Evolutionary conservation across 1,140 invertebrate genomes (phyloP).

Genomic region (Euura saliciscinereae): DNA sequence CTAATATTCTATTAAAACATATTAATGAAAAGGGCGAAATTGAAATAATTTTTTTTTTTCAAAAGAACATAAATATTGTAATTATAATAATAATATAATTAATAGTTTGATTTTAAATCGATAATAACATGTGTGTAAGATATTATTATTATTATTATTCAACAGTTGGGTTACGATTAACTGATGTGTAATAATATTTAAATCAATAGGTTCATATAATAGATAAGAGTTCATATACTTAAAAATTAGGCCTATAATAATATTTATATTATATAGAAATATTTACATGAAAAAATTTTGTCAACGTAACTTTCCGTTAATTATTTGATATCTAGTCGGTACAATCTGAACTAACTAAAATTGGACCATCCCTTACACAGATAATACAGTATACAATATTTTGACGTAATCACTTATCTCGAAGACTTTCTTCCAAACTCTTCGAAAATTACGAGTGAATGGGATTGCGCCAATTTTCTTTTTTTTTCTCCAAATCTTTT

Average conservation of each 20-base stretch:
- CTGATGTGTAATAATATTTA: neutral
- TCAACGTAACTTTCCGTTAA: constrained; percentile 54
- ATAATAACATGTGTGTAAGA: too few relatives aligned
- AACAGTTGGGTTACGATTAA: neutral
- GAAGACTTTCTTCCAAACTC: neutral
- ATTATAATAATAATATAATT: neutral
- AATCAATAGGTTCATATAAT: neutral
- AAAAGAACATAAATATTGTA: neutral
- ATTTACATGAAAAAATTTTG: constrained; percentile 49
- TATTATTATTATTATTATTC: too few relatives aligned
- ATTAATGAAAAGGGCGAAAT: neutral
- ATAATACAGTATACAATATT: constrained; percentile 27
- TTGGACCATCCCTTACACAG: constrained; percentile 30
- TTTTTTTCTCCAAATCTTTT: neutral
- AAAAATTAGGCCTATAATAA: constrained; percentile 50
- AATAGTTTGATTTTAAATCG: neutral
- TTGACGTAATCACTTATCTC: neutral
- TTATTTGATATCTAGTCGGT: constrained; percentile 19
- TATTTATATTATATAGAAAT: constrained; percentile 40
- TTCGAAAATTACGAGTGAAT: neutral
- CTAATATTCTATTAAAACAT: neutral
- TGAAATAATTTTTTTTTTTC: neutral
- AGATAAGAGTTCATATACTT: constrained; percentile 29
- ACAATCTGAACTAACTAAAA: constrained; percentile 29
- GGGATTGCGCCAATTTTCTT: neutral